Conservation (phyloP, 2,797 vertebrate species). For the Dendrocincla tyrannina region DNA sequence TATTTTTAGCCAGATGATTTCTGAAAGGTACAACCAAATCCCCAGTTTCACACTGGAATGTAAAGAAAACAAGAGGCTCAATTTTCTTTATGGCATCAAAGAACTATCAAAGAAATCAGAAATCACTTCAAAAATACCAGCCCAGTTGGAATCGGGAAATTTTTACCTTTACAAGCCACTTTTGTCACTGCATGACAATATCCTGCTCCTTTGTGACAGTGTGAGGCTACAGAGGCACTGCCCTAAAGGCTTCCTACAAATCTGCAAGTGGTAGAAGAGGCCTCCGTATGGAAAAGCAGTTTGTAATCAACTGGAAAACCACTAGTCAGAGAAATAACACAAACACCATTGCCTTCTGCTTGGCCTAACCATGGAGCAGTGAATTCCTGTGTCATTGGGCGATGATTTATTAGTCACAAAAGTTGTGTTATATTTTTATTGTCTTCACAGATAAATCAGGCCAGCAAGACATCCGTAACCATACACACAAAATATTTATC, state of each 20-base stretch:
- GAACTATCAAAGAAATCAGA: background rate
- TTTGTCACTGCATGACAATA: background rate
- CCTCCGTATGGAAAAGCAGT: background rate
- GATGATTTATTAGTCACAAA: constrained; percentile 39
- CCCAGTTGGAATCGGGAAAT: background rate
- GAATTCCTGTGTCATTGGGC: background rate
- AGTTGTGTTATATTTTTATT: constrained; percentile 53
- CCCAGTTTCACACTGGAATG: background rate
- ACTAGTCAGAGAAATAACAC: background rate
- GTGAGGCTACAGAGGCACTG: background rate
- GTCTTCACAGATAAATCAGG: constrained; percentile 65
- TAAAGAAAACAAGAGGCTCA: background rate
- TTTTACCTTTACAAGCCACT: background rate
- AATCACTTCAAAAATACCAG: background rate
- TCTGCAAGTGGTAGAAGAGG: background rate
- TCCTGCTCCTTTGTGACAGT: background rate
- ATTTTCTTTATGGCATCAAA: background rate
- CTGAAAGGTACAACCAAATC: background rate
- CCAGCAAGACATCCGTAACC: constrained; percentile 49
- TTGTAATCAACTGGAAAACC: background rate
- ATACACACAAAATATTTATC: constrained; percentile 54
- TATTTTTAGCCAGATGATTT: background rate
- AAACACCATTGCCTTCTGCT: background rate
- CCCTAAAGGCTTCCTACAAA: background rate
- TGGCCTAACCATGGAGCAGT: background rate